Percentiles rank a stretch among this genome's conserved stretches.
Conservation (phyloP, 2,888 invertebrate genomes). For the Hofmannophila pseudospretella region DNA sequence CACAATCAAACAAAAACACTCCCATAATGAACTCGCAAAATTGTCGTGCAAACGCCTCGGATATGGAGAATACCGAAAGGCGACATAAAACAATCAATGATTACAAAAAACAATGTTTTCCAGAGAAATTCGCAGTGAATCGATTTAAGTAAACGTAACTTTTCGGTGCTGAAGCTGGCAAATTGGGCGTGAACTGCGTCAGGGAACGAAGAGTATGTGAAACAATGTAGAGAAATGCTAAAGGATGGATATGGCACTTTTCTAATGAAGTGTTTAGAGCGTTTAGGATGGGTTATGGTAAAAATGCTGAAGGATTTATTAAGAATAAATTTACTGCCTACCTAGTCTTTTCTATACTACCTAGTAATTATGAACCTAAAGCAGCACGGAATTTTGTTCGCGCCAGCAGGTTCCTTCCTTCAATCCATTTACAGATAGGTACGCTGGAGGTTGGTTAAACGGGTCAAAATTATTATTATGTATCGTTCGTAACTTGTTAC, state of each 20-base stretch:
- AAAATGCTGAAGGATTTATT: too few relatives aligned
- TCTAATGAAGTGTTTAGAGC: too few relatives aligned
- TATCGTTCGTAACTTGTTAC: too few relatives aligned
- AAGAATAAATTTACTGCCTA: too few relatives aligned
- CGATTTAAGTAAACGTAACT: conserved; percentile 46
- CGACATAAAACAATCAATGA: background rate
- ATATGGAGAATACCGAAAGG: background rate
- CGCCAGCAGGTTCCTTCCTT: too few relatives aligned
- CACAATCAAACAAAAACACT: background rate
- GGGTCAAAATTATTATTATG: too few relatives aligned
- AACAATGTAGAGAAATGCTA: background rate
- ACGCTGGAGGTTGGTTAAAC: too few relatives aligned
- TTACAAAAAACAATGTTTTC: conserved; percentile 1
- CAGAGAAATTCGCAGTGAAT: conserved; percentile 25
- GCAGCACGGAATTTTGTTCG: too few relatives aligned
- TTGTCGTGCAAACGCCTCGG: background rate
- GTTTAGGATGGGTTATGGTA: too few relatives aligned
- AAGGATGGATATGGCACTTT: background rate
- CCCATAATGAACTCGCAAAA: background rate
- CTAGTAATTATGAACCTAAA: too few relatives aligned
- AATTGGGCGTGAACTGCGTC: conserved; percentile 51
- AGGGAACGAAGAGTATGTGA: conserved; percentile 15
- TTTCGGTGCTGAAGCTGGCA: conserved; percentile 44
- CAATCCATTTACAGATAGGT: too few relatives aligned
- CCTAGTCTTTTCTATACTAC: too few relatives aligned